A percentile compares a stretch with the other conserved stretches of the same genome.
These are phyloP conservation scores for Drosophila prosaltans DNA, from an alignment of 1,140 invertebrate genomes.

Conservation along the genomic window DNA sequence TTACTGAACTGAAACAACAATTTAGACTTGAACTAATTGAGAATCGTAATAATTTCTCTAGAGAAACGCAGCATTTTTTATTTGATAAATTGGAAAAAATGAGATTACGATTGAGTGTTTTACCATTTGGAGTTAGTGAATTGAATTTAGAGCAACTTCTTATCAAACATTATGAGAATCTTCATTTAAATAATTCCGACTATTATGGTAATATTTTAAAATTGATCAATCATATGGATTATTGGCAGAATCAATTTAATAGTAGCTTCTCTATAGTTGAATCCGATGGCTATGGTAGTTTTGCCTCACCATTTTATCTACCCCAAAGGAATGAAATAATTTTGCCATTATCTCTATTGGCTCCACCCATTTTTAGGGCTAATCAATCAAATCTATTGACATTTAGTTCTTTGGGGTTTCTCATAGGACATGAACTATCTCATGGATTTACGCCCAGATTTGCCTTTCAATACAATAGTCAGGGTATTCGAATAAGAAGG, in stretches of 20 bases:
- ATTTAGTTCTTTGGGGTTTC: conserved; percentile 53
- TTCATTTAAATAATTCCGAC: conserved; percentile 29
- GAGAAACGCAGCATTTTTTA: conserved; percentile 9
- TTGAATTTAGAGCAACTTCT: conserved; percentile 11
- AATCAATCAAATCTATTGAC: conserved; percentile 27
- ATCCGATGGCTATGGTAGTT: conserved; percentile 38
- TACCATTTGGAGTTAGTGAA: conserved; percentile 22
- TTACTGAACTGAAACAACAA: conserved; percentile 37
- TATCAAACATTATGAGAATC: conserved; percentile 19
- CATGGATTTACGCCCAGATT: conserved; percentile 47
- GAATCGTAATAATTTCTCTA: conserved; percentile 41
- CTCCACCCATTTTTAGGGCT: conserved; percentile 22
- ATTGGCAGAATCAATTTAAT: background rate
- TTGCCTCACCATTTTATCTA: conserved; percentile 49
- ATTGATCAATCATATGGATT: background rate
- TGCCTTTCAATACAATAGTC: background rate
- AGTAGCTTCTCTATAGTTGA: background rate
- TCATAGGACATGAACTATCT: conserved; percentile 55
- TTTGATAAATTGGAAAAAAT: conserved; percentile 43
- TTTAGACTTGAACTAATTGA: conserved; percentile 26
- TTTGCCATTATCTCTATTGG: conserved; percentile 48
- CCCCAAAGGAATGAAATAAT: conserved; percentile 31
- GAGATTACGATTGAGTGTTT: conserved; percentile 40
- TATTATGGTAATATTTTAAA: conserved; percentile 48
- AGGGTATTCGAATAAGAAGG: background rate